A percentile compares a stretch with the other conserved stretches of the same genome.
Evolutionary conservation across 2,797 vertebrate species (phyloP).

Genomic region (Chelon labrosus): DNA sequence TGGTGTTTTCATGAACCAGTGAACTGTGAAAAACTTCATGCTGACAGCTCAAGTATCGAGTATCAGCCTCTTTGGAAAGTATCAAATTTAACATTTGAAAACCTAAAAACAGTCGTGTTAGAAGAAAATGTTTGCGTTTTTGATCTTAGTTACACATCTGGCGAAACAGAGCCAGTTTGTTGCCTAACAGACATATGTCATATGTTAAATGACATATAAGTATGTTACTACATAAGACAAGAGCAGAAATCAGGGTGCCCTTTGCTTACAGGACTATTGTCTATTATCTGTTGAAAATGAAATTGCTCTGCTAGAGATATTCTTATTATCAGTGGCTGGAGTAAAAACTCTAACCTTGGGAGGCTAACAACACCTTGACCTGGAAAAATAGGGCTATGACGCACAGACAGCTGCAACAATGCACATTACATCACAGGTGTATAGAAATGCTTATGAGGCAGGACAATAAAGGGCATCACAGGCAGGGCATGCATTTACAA

Average conservation of each 20-base stretch:
- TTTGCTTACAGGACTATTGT: constrained; percentile 19
- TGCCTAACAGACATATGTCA: background rate
- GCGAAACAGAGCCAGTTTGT: background rate
- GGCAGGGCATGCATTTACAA: no score
- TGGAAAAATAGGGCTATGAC: constrained; percentile 49
- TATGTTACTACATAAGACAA: constrained; percentile 16
- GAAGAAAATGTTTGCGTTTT: background rate
- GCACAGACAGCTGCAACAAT: constrained; percentile 51
- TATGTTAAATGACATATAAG: background rate
- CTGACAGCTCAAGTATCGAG: no score
- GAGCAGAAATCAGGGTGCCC: constrained; percentile 13
- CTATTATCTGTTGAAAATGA: constrained; percentile 39
- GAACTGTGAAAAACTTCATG: no score
- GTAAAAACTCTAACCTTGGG: constrained; percentile 50
- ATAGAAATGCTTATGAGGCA: constrained; percentile 52
- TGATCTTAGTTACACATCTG: background rate
- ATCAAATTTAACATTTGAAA: background rate
- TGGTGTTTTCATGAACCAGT: no score
- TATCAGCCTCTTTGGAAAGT: no score
- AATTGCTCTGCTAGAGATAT: constrained; percentile 40
- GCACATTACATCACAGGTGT: constrained; percentile 51
- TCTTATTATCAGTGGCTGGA: constrained; percentile 47
- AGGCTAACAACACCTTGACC: constrained; percentile 53
- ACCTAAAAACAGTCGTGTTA: background rate
- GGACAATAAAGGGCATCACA: constrained; percentile 9